phyloP scores from a whole-genome alignment of 2,113 vertebrate genomes.

The Ochotona curzoniae region DNA sequence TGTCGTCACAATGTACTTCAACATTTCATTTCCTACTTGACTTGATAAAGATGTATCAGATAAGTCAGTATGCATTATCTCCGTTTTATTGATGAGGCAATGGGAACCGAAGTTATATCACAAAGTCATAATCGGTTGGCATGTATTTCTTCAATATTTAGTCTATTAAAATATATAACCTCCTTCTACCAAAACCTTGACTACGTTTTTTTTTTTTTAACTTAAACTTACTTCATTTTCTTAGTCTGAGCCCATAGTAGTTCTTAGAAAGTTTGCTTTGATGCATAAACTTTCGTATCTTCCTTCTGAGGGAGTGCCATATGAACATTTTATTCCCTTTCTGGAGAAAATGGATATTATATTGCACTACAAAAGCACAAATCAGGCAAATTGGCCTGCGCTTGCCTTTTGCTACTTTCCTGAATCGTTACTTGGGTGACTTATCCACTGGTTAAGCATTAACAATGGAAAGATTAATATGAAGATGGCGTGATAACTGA shows the following conservation, averaged over 20 bases:
- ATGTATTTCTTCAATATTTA: background rate
- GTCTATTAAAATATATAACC: background rate
- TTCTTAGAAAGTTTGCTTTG: constrained; percentile 59
- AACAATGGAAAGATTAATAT: constrained; percentile 1
- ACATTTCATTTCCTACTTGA: background rate
- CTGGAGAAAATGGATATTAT: constrained; percentile 25
- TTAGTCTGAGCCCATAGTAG: constrained; percentile 50
- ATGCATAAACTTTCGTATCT: background rate
- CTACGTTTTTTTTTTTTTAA: background rate
- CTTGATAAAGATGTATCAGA: constrained; percentile 4
- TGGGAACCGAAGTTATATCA: background rate
- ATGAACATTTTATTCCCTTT: constrained; percentile 25
- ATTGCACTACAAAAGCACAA: background rate
- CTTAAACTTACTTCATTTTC: background rate
- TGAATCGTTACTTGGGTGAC: background rate
- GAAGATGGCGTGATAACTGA: background rate
- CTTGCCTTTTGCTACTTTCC: constrained; percentile 1
- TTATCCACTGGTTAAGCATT: constrained; percentile 28
- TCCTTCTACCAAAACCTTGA: background rate
- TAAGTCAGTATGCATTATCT: background rate
- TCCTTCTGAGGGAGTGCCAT: constrained; percentile 33
- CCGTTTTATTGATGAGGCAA: background rate
- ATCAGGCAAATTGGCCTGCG: background rate
- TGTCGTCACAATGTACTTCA: constrained; percentile 34
- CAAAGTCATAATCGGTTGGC: constrained; percentile 17